Base-by-base conservation (phyloP, 2,888 invertebrate genomes). In the Melanostoma scalare region DNA sequence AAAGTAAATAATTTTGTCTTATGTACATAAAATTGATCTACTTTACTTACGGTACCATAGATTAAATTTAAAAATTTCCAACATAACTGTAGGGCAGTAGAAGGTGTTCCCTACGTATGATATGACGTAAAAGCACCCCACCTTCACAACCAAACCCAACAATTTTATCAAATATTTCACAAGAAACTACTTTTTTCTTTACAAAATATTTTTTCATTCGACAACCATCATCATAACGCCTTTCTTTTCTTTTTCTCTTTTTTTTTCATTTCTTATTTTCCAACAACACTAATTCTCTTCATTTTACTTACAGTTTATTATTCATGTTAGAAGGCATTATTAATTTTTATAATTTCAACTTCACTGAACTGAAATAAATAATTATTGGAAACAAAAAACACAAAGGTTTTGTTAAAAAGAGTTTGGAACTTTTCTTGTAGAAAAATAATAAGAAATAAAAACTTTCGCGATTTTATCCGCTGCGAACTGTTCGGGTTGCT, bases 281-380 rank as follows among this genome's bases (percentile, higher is more conserved):
- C 63, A 50, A 50, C 50, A 71, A 9, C 40, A 69, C 79, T 67
- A 20, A 20, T 67, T 67, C 42, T 61, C 67, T 48, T 20, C 30
- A 52, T 44, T 86, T 87, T 90, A 90, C 90, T 91, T 90, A 90
- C 90, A 90, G 90, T 90, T 91, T 90, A 91, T 91, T 90, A 91
- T 90, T 90, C 91, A 90, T 90, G 87, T 88, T 90, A 88, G 90
- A 90, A 88, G 90, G 90, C 90, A 90, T 90, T 86, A 89, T 91
- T 82, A 89, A 87, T 87, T 87, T 87, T 88, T 89, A 88, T 90
- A 88, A 87, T 89, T 89, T 87, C 86, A 89, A 88, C 72, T 89
- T 87, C 87, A 88, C 76, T 81, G 67, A 87, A 87, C 89, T 88
- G 87, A 79, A 84, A 79, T 53, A 42, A 31, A 63, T 55, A 75